Base-by-base conservation (phyloP, 2,113 vertebrate genomes). In the Chionodraco myersi region DNA sequence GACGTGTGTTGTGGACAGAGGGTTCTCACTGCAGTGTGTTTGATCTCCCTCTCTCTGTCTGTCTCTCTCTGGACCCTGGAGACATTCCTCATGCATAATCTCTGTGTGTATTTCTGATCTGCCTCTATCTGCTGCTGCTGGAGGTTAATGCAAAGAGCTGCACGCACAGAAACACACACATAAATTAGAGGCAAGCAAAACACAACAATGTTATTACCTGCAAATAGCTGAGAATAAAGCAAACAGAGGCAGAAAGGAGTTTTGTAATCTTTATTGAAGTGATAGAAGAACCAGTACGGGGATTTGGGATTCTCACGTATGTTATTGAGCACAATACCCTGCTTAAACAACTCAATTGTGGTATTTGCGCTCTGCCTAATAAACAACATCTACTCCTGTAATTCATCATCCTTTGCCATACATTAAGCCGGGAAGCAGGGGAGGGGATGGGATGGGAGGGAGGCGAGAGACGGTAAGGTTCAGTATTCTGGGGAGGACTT, bases 41-140 rank as follows among this genome's bases (percentile, higher is more conserved):
- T 92, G 79, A 91, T 79, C 75, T 75, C 77, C 56, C 58, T 52
- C 68, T 61, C 23, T 61, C 58, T 52, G 64, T 61, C 23, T 61
- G 16, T 41, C 59, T 44, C 48, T 70, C 71, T 79, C 52, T 56
- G 80, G 82, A 86, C 91, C 88, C 92, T 45, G 73, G 92, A 91
- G 91, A 93, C 87, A 86, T 92, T 88, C 79, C 81, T 92, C 88
- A 91, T 91, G 92, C 92, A 93, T 93, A 93, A 93, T 92, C 85
- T 64, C 86, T 78, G 86, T 85, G 87, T 81, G 84, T 90, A 86
- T 89, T 90, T 93, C 86, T 92, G 84, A 90, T 87, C 86, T 88
- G 86, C 84, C 77, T 90, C 82, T 86, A 84, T 89, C 77, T 84
- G 67, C 82, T 75, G 70, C 77, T 74, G 81, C 67, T 86, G 87